Base-by-base conservation (phyloP, 1,140 invertebrate genomes). In the Drosophila miranda region DNA sequence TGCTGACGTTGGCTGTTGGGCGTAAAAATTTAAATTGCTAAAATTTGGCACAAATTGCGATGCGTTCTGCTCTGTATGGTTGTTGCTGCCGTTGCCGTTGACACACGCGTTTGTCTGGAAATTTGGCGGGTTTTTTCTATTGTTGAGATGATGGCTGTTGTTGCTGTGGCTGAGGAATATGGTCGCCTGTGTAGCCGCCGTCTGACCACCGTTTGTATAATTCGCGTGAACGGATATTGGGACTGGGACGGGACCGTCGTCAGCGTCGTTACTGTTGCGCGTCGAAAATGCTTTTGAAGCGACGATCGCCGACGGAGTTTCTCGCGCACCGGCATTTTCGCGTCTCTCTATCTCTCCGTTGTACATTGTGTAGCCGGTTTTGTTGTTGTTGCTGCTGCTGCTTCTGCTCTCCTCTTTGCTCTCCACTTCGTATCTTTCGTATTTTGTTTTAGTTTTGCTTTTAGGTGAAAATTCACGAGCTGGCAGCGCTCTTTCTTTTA, bases 1-100 rank as follows among this genome's bases (percentile, higher is more conserved):
- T 21, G 52, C 58, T 72, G 66, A 57, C 60, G 62, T 34, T 59
- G 80, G 76, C 38, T 74, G 76, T 48, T 84, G 72, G 46, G 78
- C 82, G 78, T 87, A 76, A 48, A 87, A 88, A 73, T 62, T 78
- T 64, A 88, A 75, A 68, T 80, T 79, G 74, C 73, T 88, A 55
- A 73, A 80, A 49, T 69, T 58, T 41, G 56, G 63, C 58, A 42
- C 34, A 52, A 52, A 52, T 21, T 52, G 23, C 48, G n/a, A 28
- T 66, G 48, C 16, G 41, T 44, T 63, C 52, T 72, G 67, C 67
- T 73, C 54, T 49, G 34, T 64, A 58, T 43, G 72, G 30, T n/a
- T 68, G 38, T 52, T 69, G 19, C 44, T 77, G 68, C 56, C 66
- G 59, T 60, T 61, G 44, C 41, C 51, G 58, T 71, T 63, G 76